A percentile compares a stretch with the other conserved stretches of the same genome.
These are phyloP conservation scores for Caenorhabditis sp. DNA, from an alignment of 2,888 invertebrate genomes.

Conservation along the genomic window DNA sequence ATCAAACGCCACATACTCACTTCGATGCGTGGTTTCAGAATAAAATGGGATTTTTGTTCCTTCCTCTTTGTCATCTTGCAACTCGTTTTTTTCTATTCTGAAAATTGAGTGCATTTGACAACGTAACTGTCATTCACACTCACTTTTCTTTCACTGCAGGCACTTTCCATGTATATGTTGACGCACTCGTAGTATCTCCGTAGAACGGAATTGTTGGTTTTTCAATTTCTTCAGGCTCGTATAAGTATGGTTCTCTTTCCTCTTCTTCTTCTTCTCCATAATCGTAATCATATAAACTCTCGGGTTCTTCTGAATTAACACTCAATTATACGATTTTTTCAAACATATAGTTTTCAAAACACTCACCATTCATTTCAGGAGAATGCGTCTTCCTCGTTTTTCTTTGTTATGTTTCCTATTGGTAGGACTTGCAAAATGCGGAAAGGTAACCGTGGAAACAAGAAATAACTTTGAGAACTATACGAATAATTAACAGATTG, in stretches of 20 bases:
- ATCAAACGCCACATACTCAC: conserved; percentile 34
- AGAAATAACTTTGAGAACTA: background rate
- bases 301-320: background rate
- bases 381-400: conserved; percentile 6
- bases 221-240: conserved; percentile 12
- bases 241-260: conserved; percentile 29
- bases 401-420: conserved; percentile 2
- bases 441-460: conserved; percentile 32
- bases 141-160: conserved; percentile 18
- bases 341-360: no score
- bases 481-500: conserved; percentile 13
- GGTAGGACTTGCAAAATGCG: conserved; percentile 3
- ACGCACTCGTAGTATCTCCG: conserved; percentile 27
- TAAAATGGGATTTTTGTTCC: conserved; percentile 29
- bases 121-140: background rate
- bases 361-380: conserved; percentile 22
- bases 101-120: background rate
- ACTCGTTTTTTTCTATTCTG: background rate
- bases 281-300: conserved; percentile 26
- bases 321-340: no score
- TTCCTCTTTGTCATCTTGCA: conserved; percentile 3
- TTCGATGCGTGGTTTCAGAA: conserved; percentile 39
- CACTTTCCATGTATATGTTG: conserved; percentile 39
- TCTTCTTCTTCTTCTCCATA: conserved; percentile 24
- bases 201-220: conserved; percentile 28